Evolutionary conservation across 2,113 vertebrate genomes (phyloP), one percentile per base, ranked within the genome.

Genomic region (Stercorarius parasiticus): DNA sequence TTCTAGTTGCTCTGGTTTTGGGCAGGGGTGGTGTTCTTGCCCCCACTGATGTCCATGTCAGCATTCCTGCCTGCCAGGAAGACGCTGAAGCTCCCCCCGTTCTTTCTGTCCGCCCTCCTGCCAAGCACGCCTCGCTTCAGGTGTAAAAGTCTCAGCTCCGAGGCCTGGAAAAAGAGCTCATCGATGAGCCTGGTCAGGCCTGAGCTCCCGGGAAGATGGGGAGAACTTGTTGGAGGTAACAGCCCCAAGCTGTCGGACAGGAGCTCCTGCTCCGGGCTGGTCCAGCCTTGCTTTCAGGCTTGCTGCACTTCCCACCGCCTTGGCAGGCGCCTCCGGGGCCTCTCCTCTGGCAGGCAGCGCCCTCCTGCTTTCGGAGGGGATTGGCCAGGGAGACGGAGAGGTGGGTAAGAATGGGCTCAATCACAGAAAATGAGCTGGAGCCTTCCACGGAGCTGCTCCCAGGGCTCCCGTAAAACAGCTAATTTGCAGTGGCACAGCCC

Each of bases 21-120:
- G 58, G 47, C 47, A 76, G 73, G 67, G 30, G 19, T 19, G 14
- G 47, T 36, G 66, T 36, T 64, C 77, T 77, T 2, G 0, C 40
- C 50, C 45, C 61, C 0, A 0, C 36, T 43, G 79, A 19, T 5
- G 3, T 25, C 38, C 1, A 1, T 36, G 52, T 61, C 78, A 32
- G 36, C 36, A 47, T 34, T 81, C 49, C 49, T 0, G 4, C 56
- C 82, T 59, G 86, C 94, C 70, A 22, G 90, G 17, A 10, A 23
- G 78, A 14, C 1, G 2, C 82, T 69, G 65, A 18, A 58, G 43
- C 59, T 78, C 32, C 59, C 53, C 40, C 38, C 0, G 1, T 19
- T 58, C 47, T n/a, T 62, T n/a, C 47, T 66, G 43, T 10, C 3
- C 2, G 27, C 55, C 23, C 40, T 49, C 10, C 58, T 82, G 74